Conservation (phyloP, 2,888 invertebrate species). For the Erebia palarica region DNA sequence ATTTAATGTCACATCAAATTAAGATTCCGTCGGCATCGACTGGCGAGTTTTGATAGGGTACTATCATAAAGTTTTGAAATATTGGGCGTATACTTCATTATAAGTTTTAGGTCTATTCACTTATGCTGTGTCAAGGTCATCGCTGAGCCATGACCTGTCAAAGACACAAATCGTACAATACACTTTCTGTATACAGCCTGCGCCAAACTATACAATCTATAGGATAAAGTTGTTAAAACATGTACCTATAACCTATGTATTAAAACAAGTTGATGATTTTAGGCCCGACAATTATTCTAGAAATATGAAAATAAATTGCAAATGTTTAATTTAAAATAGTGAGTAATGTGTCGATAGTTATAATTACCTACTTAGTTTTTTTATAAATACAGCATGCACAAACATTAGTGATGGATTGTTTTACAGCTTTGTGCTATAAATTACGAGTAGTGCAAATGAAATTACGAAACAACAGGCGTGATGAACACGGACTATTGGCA, state of each 20-base stretch:
- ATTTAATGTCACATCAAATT: constrained; percentile 35
- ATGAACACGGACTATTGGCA: background rate
- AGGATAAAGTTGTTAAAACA: too few relatives aligned
- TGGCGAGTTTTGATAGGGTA: constrained; percentile 7
- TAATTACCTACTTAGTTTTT: background rate
- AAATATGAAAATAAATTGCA: too few relatives aligned
- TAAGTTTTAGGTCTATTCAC: background rate
- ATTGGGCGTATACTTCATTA: background rate
- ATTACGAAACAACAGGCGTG: constrained; percentile 14
- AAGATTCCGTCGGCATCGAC: constrained; percentile 30
- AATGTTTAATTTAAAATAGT: too few relatives aligned
- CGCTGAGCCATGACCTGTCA: background rate
- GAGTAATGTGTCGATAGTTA: too few relatives aligned
- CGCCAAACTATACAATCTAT: too few relatives aligned
- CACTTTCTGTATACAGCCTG: background rate
- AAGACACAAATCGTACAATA: background rate
- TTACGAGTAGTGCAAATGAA: constrained; percentile 12
- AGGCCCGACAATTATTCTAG: too few relatives aligned
- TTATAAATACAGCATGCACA: background rate
- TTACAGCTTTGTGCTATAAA: constrained; percentile 13
- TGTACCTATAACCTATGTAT: too few relatives aligned
- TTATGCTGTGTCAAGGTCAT: background rate
- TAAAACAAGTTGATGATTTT: too few relatives aligned
- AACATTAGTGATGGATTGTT: constrained; percentile 4
- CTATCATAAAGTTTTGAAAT: constrained; percentile 6